Base-by-base conservation (phyloP, 2,113 vertebrate genomes). In the Neotoma lepida region DNA sequence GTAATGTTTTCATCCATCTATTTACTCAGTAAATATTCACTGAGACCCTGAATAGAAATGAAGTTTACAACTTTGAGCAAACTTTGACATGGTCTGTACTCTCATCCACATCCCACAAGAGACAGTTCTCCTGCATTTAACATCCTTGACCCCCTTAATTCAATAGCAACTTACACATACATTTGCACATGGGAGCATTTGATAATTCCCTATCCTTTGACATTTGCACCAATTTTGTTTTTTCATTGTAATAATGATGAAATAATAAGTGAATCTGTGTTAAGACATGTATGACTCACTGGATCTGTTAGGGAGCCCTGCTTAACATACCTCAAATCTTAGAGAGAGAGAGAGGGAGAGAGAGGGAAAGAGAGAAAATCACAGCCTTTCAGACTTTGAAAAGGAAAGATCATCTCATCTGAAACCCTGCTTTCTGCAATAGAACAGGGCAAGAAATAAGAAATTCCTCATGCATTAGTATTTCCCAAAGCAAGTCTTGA, bases 1-100 rank as follows among this genome's bases (percentile, higher is more conserved):
- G 86, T 86, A 71, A 39, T 94, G 44, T 71, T 95, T 94, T 88
- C 22, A 86, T 87, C 15, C 4, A 58, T 80, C 39, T 41, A 91
- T 85, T 96, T 30, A 91, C 39, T 87, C 12, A 63, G 51, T 6
- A 3, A 89, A n/a, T 30, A 92, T 76, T 90, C 35, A 64, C 2
- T 93, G 49, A 93, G 5, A 26, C 63, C 78, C 35, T 39, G 22
- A 93, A 18, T 61, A 89, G 41, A 46, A 82, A 68, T 1, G 3
- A 41, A 46, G 51, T 51, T 71, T 81, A 86, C 6, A 24, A 9
- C 22, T 64, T n/a, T 61, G 91, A 88, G 10, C 15, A 92, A 92
- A 76, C 20, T 68, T 80, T 91, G 74, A 58, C 4, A 6, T 76
- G 24, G 13, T 66, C 9, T 77, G 2, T 63, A 5, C 46, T 78